A percentile compares a stretch with the other conserved stretches of the same genome.
phyloP scores from a whole-genome alignment of 2,888 invertebrate species.

The Lepidocyrtoides sp. region DNA sequence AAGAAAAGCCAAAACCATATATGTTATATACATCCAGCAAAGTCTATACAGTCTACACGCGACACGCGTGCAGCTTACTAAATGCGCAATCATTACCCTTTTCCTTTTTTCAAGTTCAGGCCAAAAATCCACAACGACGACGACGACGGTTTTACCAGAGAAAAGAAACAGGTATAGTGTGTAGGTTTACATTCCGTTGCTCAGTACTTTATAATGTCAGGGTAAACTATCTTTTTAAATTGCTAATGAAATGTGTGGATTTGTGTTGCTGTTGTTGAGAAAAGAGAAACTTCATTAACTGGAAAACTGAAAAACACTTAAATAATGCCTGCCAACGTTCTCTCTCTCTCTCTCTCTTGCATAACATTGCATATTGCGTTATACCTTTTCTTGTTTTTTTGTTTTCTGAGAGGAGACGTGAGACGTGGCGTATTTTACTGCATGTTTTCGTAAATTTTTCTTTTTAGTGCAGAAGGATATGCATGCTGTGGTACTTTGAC shows the following conservation, averaged over 20 bases:
- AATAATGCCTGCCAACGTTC: conserved; percentile 66
- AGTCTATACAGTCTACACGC: background rate
- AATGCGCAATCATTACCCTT: conserved; percentile 4
- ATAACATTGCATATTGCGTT: conserved; percentile 24
- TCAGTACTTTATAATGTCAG: background rate
- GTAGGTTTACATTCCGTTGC: background rate
- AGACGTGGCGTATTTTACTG: background rate
- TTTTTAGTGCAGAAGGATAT: background rate
- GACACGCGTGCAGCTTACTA: conserved; percentile 43
- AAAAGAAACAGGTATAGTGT: background rate
- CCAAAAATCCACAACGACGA: background rate
- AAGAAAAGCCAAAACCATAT: background rate
- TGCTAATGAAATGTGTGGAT: conserved; percentile 73
- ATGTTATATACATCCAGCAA: background rate
- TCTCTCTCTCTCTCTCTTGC: background rate
- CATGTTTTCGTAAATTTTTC: conserved; percentile 13
- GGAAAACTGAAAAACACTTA: conserved; percentile 63
- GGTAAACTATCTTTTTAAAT: conserved; percentile 62
- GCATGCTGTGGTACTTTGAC: conserved; percentile 38
- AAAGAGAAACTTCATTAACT: conserved; percentile 73
- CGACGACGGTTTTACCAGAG: too few species aligned
- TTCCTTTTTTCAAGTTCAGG: conserved; percentile 19
- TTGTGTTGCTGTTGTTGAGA: conserved; percentile 72
- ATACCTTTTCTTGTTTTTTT: conserved; percentile 3
- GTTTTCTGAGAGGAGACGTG: background rate